Evolutionary conservation across 35 echinoderm and acorn worm genomes (phyloP).

Genomic region (Eucidaris tribuloides): DNA sequence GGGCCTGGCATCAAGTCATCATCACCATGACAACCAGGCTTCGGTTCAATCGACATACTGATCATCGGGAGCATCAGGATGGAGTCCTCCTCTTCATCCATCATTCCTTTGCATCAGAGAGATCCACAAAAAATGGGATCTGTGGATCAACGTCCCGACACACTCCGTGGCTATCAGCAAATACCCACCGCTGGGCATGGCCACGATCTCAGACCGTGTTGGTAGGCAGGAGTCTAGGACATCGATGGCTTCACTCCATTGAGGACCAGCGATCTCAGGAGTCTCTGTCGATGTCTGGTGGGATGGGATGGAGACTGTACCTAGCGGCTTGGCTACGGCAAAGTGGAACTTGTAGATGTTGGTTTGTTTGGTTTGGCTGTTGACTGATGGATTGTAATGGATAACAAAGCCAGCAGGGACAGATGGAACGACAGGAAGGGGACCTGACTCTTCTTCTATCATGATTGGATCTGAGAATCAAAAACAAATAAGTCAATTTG

Average conservation of each 20-base stretch:
- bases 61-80: not conserved
- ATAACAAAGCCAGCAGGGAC: not conserved
- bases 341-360: constrained; percentile 35
- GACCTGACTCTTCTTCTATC: not conserved
- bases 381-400: not conserved
- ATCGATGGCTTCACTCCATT: constrained; percentile 81
- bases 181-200: constrained; percentile 65
- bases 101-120: constrained; percentile 11
- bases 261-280: not conserved
- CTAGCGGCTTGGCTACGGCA: constrained; percentile 14
- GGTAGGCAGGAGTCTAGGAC: constrained; percentile 36
- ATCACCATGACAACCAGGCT: not conserved
- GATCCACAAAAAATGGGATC: constrained; percentile 78
- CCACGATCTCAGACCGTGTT: constrained; percentile 73
- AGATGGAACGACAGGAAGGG: not conserved
- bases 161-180: constrained; percentile 67
- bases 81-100: not conserved
- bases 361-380: not conserved
- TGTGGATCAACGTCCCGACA: constrained; percentile 57
- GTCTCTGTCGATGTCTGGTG: not conserved
- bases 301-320: not conserved
- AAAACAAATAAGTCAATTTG: no score
- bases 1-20: not conserved
- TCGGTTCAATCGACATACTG: not conserved
- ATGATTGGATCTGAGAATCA: not conserved